Evolutionary conservation across 2,113 vertebrate genomes (phyloP).

Genomic region (Piliocolobus tephrosceles): DNA sequence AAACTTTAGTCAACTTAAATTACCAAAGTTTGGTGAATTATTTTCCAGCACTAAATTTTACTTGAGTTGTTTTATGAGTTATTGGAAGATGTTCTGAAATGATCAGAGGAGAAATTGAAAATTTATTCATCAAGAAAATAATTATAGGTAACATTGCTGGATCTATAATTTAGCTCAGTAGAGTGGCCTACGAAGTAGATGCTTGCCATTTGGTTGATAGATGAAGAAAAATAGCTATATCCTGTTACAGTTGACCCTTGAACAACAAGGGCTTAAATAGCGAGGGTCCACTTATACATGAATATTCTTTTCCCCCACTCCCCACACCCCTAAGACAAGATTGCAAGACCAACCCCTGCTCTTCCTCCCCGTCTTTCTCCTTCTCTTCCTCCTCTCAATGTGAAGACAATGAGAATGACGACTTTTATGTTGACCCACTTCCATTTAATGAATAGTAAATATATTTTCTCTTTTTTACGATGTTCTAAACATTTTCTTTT

Average conservation of each 20-base stretch:
- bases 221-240: neutral
- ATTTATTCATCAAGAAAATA: neutral
- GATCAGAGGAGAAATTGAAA: neutral
- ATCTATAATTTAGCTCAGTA: neutral
- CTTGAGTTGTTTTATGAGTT: neutral
- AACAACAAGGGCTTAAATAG: neutral
- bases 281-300: neutral
- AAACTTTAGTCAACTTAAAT: slow-evolving; percentile 1
- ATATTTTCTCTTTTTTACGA: neutral
- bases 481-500: neutral
- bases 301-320: neutral
- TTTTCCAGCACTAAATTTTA: slow-evolving; percentile 21
- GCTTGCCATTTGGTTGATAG: neutral
- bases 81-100: slow-evolving; percentile 6
- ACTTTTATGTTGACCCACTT: neutral
- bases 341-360: neutral
- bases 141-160: neutral
- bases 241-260: neutral
- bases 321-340: neutral
- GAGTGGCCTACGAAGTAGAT: neutral
- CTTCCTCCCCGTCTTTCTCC: neutral
- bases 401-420: neutral
- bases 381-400: neutral
- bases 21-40: neutral
- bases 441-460: neutral